Evolutionary conservation across 2,888 invertebrate genomes (phyloP), one percentile per base, ranked within the genome.

Genomic region (Andricus quercusramuli): DNA sequence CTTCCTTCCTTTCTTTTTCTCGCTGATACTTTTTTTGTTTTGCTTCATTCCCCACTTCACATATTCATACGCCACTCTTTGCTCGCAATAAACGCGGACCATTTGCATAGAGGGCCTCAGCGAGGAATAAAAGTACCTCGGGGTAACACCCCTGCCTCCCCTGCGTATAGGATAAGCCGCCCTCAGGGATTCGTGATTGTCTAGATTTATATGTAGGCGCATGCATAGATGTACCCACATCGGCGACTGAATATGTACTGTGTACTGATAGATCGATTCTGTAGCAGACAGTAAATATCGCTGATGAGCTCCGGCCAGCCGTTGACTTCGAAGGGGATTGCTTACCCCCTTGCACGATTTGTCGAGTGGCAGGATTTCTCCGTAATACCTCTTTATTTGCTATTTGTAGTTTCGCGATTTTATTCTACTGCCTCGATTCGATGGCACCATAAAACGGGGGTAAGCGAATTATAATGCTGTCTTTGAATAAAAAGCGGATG

Each of bases 1-100:
- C 47, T 9, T 51, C 29, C 47, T 29, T 29, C 29, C 9, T 29
- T 17, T 70, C 20, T 47, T 62, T 62, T 25, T 25, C 62, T 41
- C n/a, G 1, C 25, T 68, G 3, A 44, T 67, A 68, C n/a, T n/a
- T 20, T 29, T 29, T 70, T n/a, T 56, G 83, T 87, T 88, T 86
- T 84, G 85, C 88, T 89, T 88, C 87, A 86, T 89, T 88, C 87
- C 85, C 88, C 89, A 89, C 89, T 91, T 90, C 89, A 90, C 89
- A 86, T 90, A 90, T 91, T 90, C 90, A 90, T 91, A 89, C 87
- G 82, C 85, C 80, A 85, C 88, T 90, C 90, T 90, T 90, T 91
- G 88, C 89, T 90, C 86, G 90, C 90, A 91, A 91, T 91, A 90
- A 91, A 90, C 87, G 88, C 86, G 84, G 85, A 87, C 90, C 90